Evolutionary conservation across 2,113 vertebrate species (phyloP).

Genomic region (Coryphaenoides rupestris): DNA sequence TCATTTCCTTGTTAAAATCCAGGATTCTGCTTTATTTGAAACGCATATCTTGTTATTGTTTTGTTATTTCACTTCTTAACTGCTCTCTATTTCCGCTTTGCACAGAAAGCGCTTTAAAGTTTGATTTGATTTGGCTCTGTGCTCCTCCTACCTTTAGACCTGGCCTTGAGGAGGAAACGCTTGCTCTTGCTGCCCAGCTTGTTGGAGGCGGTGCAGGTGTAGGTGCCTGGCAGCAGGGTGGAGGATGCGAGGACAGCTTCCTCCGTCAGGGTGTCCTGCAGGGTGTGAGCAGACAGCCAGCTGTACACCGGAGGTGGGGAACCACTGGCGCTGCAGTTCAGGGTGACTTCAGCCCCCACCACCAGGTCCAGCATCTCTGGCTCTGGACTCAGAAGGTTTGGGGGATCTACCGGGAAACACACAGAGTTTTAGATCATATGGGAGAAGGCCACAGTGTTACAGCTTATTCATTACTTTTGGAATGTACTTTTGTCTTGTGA

Average conservation of each 20-base stretch:
- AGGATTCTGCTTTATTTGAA: too few relatives aligned
- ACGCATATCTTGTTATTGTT: too few relatives aligned
- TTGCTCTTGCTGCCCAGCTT: constrained; percentile 64
- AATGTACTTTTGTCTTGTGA: too few relatives aligned
- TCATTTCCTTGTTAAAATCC: too few relatives aligned
- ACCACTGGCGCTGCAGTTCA: constrained; percentile 67
- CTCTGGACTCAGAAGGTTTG: constrained; percentile 57
- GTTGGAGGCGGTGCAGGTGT: constrained; percentile 68
- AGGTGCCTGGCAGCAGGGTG: constrained; percentile 60
- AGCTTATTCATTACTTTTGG: too few relatives aligned
- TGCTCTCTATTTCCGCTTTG: too few relatives aligned
- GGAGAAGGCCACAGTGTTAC: too few relatives aligned
- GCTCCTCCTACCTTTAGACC: constrained; percentile 48
- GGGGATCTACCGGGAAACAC: constrained; percentile 54
- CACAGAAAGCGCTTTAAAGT: background rate
- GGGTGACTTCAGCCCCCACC: constrained; percentile 44
- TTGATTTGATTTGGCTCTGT: too few relatives aligned
- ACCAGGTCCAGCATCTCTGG: constrained; percentile 58
- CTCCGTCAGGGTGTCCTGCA: constrained; percentile 39
- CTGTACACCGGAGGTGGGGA: constrained; percentile 63
- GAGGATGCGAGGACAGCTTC: constrained; percentile 53
- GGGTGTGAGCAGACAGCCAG: constrained; percentile 48
- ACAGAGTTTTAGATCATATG: background rate
- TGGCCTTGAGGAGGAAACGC: constrained; percentile 61
- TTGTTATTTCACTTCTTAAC: too few relatives aligned